phyloP scores from a whole-genome alignment of 2,888 invertebrate species.

The Lysandra coridon region DNA sequence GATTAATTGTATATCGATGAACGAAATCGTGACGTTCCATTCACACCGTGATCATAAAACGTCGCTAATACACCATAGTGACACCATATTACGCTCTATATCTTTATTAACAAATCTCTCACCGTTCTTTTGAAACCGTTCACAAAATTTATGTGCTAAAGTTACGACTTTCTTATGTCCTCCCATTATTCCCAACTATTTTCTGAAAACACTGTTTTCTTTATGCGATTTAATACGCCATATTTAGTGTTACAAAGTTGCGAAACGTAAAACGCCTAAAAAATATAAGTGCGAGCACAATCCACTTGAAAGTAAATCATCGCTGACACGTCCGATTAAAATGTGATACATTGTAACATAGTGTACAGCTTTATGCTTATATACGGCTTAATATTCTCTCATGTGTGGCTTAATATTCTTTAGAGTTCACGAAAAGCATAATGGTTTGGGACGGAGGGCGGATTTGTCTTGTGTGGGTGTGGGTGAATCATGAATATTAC shows the following conservation, averaged over 20 bases:
- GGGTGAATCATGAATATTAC: constrained; percentile 45
- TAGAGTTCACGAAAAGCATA: constrained; percentile 49
- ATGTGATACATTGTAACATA: constrained; percentile 49
- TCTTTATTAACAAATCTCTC: constrained; percentile 78
- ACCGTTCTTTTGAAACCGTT: constrained; percentile 69
- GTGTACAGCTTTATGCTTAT: constrained; percentile 39
- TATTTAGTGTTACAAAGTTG: constrained; percentile 74
- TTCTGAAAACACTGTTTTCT: constrained; percentile 79
- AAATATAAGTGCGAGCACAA: constrained; percentile 62
- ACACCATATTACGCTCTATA: constrained; percentile 75
- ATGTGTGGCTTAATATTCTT: constrained; percentile 40
- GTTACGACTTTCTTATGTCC: constrained; percentile 75
- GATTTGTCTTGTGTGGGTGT: constrained; percentile 75
- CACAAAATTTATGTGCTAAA: constrained; percentile 72
- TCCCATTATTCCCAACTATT: constrained; percentile 74
- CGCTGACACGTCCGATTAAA: constrained; percentile 57
- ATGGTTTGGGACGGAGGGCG: constrained; percentile 62
- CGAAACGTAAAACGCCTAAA: constrained; percentile 66
- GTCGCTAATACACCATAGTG: constrained; percentile 75
- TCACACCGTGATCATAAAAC: constrained; percentile 68
- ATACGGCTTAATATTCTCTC: constrained; percentile 38
- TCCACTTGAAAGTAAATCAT: constrained; percentile 68
- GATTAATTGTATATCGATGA: constrained; percentile 56
- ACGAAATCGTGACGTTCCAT: constrained; percentile 54
- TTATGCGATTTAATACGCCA: constrained; percentile 75